Evolutionary conservation across 2,113 vertebrate genomes (phyloP).

Genomic region (Sakesphorus luctuosus): DNA sequence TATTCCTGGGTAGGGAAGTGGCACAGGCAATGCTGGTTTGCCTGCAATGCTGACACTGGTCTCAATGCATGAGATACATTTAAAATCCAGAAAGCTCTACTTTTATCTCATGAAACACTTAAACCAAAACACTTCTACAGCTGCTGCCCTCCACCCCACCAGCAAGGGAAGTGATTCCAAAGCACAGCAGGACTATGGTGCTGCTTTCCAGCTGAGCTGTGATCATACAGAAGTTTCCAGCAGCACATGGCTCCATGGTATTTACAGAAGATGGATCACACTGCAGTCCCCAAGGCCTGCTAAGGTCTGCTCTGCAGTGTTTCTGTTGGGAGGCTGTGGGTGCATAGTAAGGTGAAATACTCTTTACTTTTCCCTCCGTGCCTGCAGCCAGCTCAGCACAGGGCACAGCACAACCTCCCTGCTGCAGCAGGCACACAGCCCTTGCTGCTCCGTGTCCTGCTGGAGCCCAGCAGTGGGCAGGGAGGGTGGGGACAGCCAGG

Average conservation of each 20-base stretch:
- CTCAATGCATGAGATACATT: fast-evolving
- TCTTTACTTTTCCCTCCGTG: not conserved
- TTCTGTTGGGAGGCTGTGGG: not conserved
- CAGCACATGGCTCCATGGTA: not conserved
- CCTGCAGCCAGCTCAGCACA: not conserved
- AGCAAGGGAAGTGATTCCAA: not conserved
- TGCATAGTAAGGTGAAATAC: not conserved
- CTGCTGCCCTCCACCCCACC: not conserved
- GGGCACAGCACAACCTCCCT: fast-evolving
- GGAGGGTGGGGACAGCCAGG: not conserved
- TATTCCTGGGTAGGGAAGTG: not conserved
- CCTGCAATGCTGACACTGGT: not conserved
- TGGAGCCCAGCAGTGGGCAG: not conserved
- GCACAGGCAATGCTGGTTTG: not conserved
- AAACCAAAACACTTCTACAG: not conserved
- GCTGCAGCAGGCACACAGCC: not conserved
- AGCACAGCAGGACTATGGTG: not conserved
- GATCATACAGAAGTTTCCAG: not conserved
- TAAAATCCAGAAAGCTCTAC: not conserved
- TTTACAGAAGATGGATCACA: not conserved
- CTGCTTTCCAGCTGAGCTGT: not conserved
- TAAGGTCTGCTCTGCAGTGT: not conserved
- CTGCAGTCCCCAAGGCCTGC: not conserved
- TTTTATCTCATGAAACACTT: not conserved
- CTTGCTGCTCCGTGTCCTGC: not conserved